phyloP scores from a whole-genome alignment of 2,113 vertebrate species.

The human (Homo sapiens) region GRCh38 chr4:137054501-137055000 shows the following conservation, averaged over 20 bases:
- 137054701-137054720: neutral
- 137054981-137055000: neutral
- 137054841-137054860: neutral
- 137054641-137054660: neutral
- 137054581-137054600: neutral
- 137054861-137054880: neutral
- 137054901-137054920: neutral
- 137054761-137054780: neutral
- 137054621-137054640: neutral
- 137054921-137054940: neutral
- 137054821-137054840: neutral
- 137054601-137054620: neutral
- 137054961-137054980: neutral
- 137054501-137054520: neutral
- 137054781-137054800: conserved; percentile 15
- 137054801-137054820: neutral
- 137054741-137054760: neutral
- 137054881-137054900: neutral
- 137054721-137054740: neutral
- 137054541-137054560: neutral
- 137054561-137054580: neutral
- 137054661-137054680: neutral
- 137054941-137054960: neutral
- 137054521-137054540: neutral
- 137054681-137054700: neutral